phyloP scores from a whole-genome alignment of 2,888 invertebrate genomes.

The Phortica okadai region DNA sequence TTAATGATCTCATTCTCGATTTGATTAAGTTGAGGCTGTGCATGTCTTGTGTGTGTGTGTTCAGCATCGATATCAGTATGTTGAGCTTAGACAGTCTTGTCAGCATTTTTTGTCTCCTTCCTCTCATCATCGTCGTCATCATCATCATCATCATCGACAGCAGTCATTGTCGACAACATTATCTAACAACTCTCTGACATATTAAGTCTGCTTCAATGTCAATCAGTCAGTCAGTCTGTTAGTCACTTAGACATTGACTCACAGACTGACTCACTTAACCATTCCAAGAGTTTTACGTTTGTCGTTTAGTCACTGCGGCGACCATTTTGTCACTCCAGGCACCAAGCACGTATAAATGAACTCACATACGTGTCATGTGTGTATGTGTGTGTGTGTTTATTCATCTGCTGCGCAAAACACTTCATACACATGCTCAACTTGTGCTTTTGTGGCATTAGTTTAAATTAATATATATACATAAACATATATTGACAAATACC shows the following conservation, averaged over 20 bases:
- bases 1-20: constrained; percentile 52
- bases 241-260: not conserved
- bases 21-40: constrained; percentile 21
- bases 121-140: not conserved
- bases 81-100: constrained; percentile 4
- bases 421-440: not conserved
- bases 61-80: not conserved
- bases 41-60: constrained; percentile 34
- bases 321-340: not conserved
- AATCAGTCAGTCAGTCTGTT: not conserved
- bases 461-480: constrained; percentile 56
- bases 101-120: not conserved
- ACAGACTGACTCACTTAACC: not conserved
- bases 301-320: not conserved
- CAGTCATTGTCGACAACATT: not conserved
- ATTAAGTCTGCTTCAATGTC: constrained; percentile 1
- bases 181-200: constrained; percentile 6
- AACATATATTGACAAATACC: constrained; percentile 37
- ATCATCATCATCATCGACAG: not conserved
- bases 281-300: not conserved
- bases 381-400: not conserved
- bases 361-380: not conserved
- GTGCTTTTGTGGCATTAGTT: constrained; percentile 50
- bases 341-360: not conserved
- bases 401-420: not conserved